These are phyloP conservation scores for Pimephales promelas DNA, from an alignment of 2,113 vertebrate species.

Conservation along the genomic window DNA sequence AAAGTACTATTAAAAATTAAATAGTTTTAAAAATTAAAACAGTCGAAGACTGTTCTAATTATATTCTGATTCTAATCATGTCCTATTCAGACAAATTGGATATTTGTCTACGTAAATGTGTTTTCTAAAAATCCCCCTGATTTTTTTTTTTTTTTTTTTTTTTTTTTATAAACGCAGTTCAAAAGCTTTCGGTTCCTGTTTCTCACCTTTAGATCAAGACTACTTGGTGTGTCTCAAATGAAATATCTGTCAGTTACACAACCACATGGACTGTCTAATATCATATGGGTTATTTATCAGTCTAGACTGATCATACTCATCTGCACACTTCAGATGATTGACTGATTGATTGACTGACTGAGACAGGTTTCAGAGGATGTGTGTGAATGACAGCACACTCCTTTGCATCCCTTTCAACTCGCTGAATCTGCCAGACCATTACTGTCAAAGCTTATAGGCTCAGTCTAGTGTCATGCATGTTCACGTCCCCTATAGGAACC, in stretches of 20 bases:
- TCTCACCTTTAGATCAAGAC: constrained; percentile 1
- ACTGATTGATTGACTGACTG: constrained; percentile 36
- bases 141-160: too few relatives aligned
- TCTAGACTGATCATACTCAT: constrained; percentile 31
- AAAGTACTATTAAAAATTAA: neutral
- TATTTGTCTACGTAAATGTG: neutral
- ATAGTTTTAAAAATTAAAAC: neutral
- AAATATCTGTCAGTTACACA: neutral
- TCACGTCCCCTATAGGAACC: neutral
- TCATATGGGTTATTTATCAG: constrained; percentile 23
- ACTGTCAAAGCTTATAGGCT: constrained; percentile 19
- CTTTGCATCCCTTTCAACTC: constrained; percentile 23
- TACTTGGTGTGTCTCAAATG: neutral
- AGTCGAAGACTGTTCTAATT: neutral
- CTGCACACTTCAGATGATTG: constrained; percentile 27
- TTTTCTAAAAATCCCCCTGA: neutral
- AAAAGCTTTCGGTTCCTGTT: neutral
- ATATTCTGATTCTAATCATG: too few relatives aligned
- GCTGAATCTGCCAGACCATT: constrained; percentile 15
- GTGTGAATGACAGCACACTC: constrained; percentile 20
- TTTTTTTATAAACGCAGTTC: neutral
- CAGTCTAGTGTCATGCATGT: neutral
- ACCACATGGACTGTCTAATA: neutral
- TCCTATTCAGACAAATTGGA: neutral
- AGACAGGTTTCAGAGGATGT: constrained; percentile 31